Conservation (phyloP, 2,797 vertebrate genomes). For the Chiloscyllium punctatum region DNA sequence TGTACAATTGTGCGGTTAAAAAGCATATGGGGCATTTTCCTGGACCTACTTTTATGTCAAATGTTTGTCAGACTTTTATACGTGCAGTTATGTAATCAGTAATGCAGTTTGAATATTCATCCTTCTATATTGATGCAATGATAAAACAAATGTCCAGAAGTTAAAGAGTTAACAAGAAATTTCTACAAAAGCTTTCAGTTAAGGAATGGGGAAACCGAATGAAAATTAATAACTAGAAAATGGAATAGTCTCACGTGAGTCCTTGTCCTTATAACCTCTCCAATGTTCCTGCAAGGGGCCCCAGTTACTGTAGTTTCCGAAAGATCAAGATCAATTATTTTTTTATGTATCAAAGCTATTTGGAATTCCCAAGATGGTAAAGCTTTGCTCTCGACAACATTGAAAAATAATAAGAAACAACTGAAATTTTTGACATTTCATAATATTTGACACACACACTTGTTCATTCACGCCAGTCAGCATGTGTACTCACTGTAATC, state of each 20-base stretch:
- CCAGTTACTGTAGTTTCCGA: constrained; percentile 35
- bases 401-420: constrained; percentile 38
- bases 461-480: constrained; percentile 59
- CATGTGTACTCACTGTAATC: constrained; percentile 54
- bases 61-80: not conserved
- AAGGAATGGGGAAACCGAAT: constrained; percentile 7
- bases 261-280: constrained; percentile 37
- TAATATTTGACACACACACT: constrained; percentile 44
- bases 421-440: constrained; percentile 35
- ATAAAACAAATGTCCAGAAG: not conserved
- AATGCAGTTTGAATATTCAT: not conserved
- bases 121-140: not conserved
- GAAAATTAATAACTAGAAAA: constrained; percentile 37
- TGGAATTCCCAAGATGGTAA: constrained; percentile 31
- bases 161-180: not conserved
- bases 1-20: not conserved
- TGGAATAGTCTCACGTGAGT: constrained; percentile 35
- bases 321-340: constrained; percentile 38
- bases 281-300: constrained; percentile 35
- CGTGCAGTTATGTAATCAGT: not conserved
- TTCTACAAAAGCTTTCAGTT: constrained; percentile 8
- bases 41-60: not conserved
- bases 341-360: constrained; percentile 31
- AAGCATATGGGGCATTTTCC: not conserved
- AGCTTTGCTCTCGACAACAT: constrained; percentile 34